Evolutionary conservation across 2,888 invertebrate genomes (phyloP), one percentile per base, ranked within the genome.

Genomic region (Morpho deidamia): DNA sequence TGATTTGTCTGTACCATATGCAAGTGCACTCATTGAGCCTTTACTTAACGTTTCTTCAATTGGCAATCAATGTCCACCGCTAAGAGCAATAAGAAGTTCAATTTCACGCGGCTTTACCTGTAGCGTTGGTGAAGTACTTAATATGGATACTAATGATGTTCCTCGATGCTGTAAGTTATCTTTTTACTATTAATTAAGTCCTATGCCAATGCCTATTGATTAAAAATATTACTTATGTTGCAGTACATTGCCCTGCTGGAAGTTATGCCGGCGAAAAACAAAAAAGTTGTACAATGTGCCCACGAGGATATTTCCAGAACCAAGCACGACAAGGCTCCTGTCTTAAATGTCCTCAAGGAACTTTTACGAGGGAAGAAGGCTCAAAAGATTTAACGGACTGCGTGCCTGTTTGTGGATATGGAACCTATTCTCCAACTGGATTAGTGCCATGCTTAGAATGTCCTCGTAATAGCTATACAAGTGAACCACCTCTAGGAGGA

Each of bases 171-270:
- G 96, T 96, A 89, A 94, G 95, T 93, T 11, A 7, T 35, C 38
- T 42, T 11, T 51, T 40, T 34, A 38, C 33, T 12, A 12, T 8
- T 46, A 14, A n/a, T 14, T 12, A 40, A 8, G 51, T 7, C 8
- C 8, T 7, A n/a, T 54, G 23, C 11, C 33, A 32, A 37, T 11
- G 34, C 35, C 33, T 45, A 7, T 12, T 23, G 12, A 40, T 9
- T 9, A 12, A 44, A 50, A 12, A 11, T 14, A 7, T 37, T 42
- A 12, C 2, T 43, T 42, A 9, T 8, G 12, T 65, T 67, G 45
- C 70, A 96, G 96, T 98, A 59, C 96, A 99, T 74, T 99, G 99
- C 76, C 99, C 99, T 7, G 97, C 98, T 65, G 99, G 99, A 69
- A 97, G 98, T 0, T 97, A 94, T 71, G 97, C 97, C 41, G 95